Evolutionary conservation across 2,113 vertebrate species (phyloP), one percentile per base, ranked within the genome.

Genomic region (Hepsetus odoe): DNA sequence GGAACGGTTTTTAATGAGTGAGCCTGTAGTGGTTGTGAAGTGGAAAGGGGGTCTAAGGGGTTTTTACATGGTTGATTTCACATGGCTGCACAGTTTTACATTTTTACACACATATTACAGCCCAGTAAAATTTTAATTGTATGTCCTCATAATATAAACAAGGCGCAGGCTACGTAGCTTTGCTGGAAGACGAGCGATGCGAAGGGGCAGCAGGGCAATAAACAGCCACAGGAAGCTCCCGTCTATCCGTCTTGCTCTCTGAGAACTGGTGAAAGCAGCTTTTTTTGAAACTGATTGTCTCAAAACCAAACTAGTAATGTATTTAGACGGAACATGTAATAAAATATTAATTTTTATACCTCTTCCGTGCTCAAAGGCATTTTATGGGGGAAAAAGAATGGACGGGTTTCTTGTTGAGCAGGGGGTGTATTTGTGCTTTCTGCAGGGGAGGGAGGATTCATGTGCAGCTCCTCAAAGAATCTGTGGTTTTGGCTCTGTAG

Each of bases 1-100:
- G 28, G 49, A 40, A n/a, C 62, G 81, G 49, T 84, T 64, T 80
- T 83, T 80, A 85, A 87, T 58, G 61, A 70, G 56, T 55, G 71
- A 18, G 28, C 13, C 42, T 59, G 35, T 44, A 70, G 70, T 20
- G 20, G 16, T 32, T 33, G 10, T 51, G 51, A 42, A 14, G 22
- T 56, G 24, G 26, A 66, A 72, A 16, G 13, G 24, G 24, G 32
- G 32, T 59, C 22, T 16, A 12, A 24, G 1, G 12, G n/a, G 64
- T 42, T 18, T 70, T 74, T 49, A 28, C 51, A 53, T 61, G 67
- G 42, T 61, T 33, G 76, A 87, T 80, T 89, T 30, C 53, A 86
- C 79, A 42, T 59, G 42, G 69, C 67, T 74, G n/a, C 77, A 33
- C 67, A 35, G 73, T 42, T 49, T 58, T 80, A 33, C 35, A 44